These are phyloP conservation scores for Argopecten irradians DNA, from an alignment of 1,140 invertebrate species.

Conservation along the genomic window DNA sequence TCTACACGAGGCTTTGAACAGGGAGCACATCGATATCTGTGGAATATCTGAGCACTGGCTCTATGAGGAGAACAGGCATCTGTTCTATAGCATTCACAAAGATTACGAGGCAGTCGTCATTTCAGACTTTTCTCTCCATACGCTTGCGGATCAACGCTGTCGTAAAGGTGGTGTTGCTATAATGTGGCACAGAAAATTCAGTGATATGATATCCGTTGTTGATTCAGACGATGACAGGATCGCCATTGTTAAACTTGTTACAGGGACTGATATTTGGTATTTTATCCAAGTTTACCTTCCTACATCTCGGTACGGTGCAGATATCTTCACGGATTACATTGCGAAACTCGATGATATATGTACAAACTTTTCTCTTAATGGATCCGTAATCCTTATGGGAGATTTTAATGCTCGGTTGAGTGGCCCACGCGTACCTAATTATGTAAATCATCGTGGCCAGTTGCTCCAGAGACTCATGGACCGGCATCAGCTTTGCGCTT, in stretches of 20 bases:
- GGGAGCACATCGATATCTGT: background rate
- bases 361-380: background rate
- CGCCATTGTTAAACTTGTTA: background rate
- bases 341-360: background rate
- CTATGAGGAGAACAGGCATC: background rate
- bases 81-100: background rate
- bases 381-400: background rate
- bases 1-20: background rate
- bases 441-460: background rate
- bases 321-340: background rate
- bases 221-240: background rate
- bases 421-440: background rate
- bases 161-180: background rate
- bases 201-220: background rate
- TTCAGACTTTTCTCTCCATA: background rate
- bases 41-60: background rate
- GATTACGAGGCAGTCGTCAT: background rate
- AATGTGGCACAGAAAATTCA: background rate
- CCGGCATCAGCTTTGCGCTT: background rate
- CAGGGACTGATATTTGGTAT: background rate
- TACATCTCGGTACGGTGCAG: background rate
- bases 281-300: background rate
- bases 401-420: background rate
- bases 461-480: background rate
- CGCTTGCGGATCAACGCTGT: background rate